These are phyloP conservation scores for Stenoptilia bipunctidactyla DNA, from an alignment of 2,888 invertebrate genomes.

Conservation along the genomic window DNA sequence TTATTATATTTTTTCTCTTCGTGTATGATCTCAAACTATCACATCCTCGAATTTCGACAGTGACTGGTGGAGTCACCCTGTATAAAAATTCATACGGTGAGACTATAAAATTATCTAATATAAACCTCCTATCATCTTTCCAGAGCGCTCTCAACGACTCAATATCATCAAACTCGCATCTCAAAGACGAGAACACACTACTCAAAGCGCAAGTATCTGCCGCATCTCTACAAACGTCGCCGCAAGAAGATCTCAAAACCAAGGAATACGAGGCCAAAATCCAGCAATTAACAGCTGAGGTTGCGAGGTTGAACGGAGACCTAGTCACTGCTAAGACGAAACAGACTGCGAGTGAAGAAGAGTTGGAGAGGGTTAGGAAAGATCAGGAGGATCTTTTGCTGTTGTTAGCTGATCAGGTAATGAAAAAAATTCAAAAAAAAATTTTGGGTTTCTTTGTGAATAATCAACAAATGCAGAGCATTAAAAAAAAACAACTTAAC, in stretches of 20 bases:
- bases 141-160: constrained; percentile 74
- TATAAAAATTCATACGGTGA: no score
- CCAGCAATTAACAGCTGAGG: constrained; percentile 25
- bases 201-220: constrained; percentile 80
- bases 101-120: no score
- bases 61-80: no score
- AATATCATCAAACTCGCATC: constrained; percentile 76
- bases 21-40: no score
- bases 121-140: no score
- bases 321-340: constrained; percentile 23
- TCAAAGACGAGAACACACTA: constrained; percentile 89
- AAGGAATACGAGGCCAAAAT: constrained; percentile 23
- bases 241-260: constrained; percentile 10
- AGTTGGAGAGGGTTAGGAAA: constrained; percentile 78
- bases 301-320: constrained; percentile 22
- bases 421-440: no score
- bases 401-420: constrained; percentile 91
- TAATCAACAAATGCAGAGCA: no score
- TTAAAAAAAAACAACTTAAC: no score
- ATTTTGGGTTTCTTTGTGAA: no score
- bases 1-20: no score
- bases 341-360: constrained; percentile 27
- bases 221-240: constrained; percentile 17
- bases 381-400: constrained; percentile 96
- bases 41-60: no score